Conservation (phyloP, 2,113 vertebrate species). For the Sebastes fasciatus region DNA sequence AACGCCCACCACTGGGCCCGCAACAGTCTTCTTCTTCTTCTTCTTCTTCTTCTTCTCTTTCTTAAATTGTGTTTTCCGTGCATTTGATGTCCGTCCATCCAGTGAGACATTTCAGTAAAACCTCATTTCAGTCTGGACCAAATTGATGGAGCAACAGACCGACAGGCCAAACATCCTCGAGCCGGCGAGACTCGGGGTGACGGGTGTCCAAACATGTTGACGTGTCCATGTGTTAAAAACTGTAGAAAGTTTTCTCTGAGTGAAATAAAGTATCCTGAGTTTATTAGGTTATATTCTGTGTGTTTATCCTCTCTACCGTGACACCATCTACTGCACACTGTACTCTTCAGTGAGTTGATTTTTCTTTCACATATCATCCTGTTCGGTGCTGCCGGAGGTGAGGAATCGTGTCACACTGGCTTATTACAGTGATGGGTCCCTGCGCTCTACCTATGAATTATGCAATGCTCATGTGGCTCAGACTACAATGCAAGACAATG, state of each 20-base stretch:
- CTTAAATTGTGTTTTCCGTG: neutral
- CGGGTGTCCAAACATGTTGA: neutral
- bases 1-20: neutral
- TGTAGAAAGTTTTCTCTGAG: neutral
- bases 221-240: neutral
- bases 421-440: slow-evolving; percentile 67
- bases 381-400: slow-evolving; percentile 39
- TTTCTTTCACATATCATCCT: slow-evolving; percentile 38
- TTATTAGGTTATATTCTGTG: neutral
- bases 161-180: neutral
- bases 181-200: neutral
- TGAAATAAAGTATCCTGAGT: neutral
- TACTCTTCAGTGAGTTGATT: slow-evolving; percentile 19
- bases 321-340: slow-evolving; percentile 6
- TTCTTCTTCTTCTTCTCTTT: neutral
- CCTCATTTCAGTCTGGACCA: neutral
- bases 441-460: slow-evolving; percentile 70
- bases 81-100: neutral
- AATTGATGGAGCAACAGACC: neutral
- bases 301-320: slow-evolving; percentile 19
- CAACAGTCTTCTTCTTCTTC: neutral
- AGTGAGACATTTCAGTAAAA: neutral
- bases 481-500: slow-evolving; percentile 56
- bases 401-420: slow-evolving; percentile 56
- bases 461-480: slow-evolving; percentile 66